These are phyloP conservation scores for Sylvilagus bachmani DNA, from an alignment of 2,113 vertebrate species.

Conservation along the genomic window DNA sequence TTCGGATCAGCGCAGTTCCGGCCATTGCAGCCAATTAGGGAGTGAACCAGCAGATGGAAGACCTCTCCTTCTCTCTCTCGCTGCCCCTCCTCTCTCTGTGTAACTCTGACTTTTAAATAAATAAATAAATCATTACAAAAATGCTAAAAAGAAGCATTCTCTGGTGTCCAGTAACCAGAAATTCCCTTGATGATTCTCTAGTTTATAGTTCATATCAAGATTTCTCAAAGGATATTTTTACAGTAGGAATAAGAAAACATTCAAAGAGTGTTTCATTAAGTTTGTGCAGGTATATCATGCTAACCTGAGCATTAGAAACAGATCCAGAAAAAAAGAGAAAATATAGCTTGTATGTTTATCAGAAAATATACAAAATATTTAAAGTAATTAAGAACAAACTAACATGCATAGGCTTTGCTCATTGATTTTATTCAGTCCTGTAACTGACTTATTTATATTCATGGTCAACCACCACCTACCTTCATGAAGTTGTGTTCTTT, in stretches of 20 bases:
- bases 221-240: constrained; percentile 39
- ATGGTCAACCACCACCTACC: background rate
- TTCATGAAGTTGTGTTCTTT: background rate
- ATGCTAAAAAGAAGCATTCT: background rate
- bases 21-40: too few relatives aligned
- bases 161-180: background rate
- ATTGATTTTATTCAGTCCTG: background rate
- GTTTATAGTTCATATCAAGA: constrained; percentile 13
- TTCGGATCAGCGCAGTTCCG: too few relatives aligned
- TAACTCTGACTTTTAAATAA: too few relatives aligned
- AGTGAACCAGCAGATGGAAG: too few relatives aligned
- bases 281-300: background rate
- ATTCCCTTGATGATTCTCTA: background rate
- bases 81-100: too few relatives aligned
- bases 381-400: constrained; percentile 52
- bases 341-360: background rate
- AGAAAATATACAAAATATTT: constrained; percentile 7
- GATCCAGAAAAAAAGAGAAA: background rate
- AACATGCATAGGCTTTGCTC: background rate
- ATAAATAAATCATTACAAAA: too few relatives aligned
- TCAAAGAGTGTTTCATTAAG: constrained; percentile 21
- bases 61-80: too few relatives aligned
- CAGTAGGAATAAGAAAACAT: constrained; percentile 1
- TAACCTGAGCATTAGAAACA: constrained; percentile 2
- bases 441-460: background rate